Conservation (phyloP, 2,113 vertebrate species). For the Neogale vison region DNA sequence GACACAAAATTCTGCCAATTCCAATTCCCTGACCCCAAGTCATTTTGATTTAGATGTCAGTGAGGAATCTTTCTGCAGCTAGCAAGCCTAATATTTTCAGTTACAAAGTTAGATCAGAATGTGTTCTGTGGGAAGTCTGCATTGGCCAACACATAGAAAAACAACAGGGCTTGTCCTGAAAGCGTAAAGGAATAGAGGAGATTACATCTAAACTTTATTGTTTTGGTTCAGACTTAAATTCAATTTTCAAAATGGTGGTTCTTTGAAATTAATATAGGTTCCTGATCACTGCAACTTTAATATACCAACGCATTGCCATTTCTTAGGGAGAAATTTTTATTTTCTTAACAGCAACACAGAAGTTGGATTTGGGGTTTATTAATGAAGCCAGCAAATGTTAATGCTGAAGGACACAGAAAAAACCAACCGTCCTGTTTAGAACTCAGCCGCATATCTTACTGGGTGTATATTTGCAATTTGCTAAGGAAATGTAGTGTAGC, state of each 20-base stretch:
- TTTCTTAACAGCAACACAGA: not conserved
- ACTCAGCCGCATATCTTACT: conserved; percentile 72
- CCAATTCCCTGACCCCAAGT: not conserved
- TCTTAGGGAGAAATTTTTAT: not conserved
- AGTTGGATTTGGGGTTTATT: not conserved
- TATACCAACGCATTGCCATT: not conserved
- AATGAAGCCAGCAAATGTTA: conserved; percentile 66
- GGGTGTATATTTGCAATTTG: conserved; percentile 42
- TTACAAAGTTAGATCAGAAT: conserved; percentile 72
- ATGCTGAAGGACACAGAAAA: not conserved
- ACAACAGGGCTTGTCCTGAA: conserved; percentile 64
- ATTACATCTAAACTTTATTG: conserved; percentile 67
- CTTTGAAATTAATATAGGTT: not conserved
- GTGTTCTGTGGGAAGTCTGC: conserved; percentile 76
- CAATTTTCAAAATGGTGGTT: conserved; percentile 55
- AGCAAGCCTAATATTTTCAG: not conserved
- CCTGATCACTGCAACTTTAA: not conserved
- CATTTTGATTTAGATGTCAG: not conserved
- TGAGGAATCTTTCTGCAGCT: not conserved
- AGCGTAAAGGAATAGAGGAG: conserved; percentile 36
- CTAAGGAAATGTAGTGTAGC: conserved; percentile 56
- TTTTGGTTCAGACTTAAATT: conserved; percentile 73
- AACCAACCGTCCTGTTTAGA: conserved; percentile 10
- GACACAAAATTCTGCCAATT: not conserved
- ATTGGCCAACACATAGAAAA: conserved; percentile 79